Percentiles rank a stretch among this genome's conserved stretches.
phyloP scores from a whole-genome alignment of 1,140 invertebrate genomes.

The Bombus pascuorum region DNA sequence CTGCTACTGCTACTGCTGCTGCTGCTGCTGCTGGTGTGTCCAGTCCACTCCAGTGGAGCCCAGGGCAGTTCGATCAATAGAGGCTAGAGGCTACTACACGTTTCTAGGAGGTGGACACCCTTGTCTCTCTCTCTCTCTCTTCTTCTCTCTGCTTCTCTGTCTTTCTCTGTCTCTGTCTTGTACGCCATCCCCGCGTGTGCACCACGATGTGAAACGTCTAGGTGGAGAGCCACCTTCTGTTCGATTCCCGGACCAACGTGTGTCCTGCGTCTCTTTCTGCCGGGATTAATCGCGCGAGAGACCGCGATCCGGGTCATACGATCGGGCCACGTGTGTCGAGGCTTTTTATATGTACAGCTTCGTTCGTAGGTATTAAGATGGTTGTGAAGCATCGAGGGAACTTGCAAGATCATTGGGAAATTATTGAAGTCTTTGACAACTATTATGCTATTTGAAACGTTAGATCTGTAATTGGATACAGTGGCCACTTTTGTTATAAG shows the following conservation, averaged over 20 bases:
- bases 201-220: slow-evolving; percentile 48
- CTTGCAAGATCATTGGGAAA: too few relatives aligned
- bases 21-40: slow-evolving; percentile 69
- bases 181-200: slow-evolving; percentile 36
- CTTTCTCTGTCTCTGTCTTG: slow-evolving; percentile 37
- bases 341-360: not conserved
- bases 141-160: not conserved
- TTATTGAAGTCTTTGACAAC: too few relatives aligned
- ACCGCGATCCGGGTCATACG: slow-evolving; percentile 5
- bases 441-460: too few relatives aligned
- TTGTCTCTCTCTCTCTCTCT: not conserved
- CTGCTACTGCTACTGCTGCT: slow-evolving; percentile 50
- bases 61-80: slow-evolving; percentile 77
- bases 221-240: slow-evolving; percentile 57
- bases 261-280: slow-evolving; percentile 37
- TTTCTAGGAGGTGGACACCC: slow-evolving; percentile 76
- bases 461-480: too few relatives aligned
- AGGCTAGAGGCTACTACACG: slow-evolving; percentile 74
- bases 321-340: not conserved
- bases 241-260: slow-evolving; percentile 44
- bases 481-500: too few relatives aligned
- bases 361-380: too few relatives aligned
- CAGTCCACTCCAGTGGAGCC: slow-evolving; percentile 76
- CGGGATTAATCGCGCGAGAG: slow-evolving; percentile 28
- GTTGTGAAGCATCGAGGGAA: too few relatives aligned